Base-by-base conservation (phyloP, 1,140 invertebrate genomes). In the Coboldia fuscipes region DNA sequence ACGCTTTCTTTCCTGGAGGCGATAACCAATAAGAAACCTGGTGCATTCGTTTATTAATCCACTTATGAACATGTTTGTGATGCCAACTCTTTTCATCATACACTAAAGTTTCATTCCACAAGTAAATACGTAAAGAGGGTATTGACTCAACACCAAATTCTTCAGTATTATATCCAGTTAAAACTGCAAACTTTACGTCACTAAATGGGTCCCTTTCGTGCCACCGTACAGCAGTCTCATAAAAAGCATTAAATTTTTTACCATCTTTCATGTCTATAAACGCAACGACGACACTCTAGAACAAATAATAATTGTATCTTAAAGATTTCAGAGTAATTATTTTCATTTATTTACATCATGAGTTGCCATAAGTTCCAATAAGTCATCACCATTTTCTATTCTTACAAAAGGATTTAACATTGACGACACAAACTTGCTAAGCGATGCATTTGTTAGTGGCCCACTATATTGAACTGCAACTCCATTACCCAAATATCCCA, bases 71-170 rank as follows among this genome's bases (percentile, higher is more conserved):
- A 27, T 50, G 48, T 24, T 64, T 60, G 2, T 56, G 42, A 13
- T 45, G 56, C 59, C 61, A 69, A 13, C 50, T 43, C 28, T 56
- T 45, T 20, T 50, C 47, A 8, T 62, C 55, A 43, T 64, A 72
- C 59, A 76, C 72, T 56, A 70, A 47, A 30, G 70, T 71, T 47
- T 72, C 68, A 57, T 76, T 75, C 69, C 72, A 75, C 31, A 71
- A 46, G 44, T 71, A 62, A 3, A 77, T 52, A 10, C 57, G 54
- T 19, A 66, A 57, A 37, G 61, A 57, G 17, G 71, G 71, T 35
- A 61, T 45, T 27, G 43, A 49, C 16, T 54, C 46, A n/a, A 72
- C 51, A 10, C 60, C 61, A 30, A 65, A 41, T 19, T 55, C 54
- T 14, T 46, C 35, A 7, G 64, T 61, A 2, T 54, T 51, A 16